Conservation (phyloP, 2,797 vertebrate species). For the Borostomias antarcticus region DNA sequence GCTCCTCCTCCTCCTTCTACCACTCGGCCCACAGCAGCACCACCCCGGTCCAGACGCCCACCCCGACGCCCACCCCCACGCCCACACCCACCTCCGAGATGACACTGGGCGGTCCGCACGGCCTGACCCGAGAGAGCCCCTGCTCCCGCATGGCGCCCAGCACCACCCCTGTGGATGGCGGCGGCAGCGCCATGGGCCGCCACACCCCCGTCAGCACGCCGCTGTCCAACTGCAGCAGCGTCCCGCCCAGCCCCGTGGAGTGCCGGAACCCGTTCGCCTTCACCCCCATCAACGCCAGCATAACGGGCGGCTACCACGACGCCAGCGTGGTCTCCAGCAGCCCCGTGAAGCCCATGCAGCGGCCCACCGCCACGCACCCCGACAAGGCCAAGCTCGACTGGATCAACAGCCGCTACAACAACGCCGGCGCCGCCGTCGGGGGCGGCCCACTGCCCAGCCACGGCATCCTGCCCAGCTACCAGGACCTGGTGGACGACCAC, state of each 20-base stretch:
- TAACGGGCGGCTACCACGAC: conserved; percentile 87
- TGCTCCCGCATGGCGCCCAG: conserved; percentile 91
- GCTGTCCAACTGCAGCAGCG: conserved; percentile 96
- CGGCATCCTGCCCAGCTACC: conserved; percentile 93
- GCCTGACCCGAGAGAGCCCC: conserved; percentile 91
- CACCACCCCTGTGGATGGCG: conserved; percentile 95
- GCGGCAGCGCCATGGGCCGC: conserved; percentile 88
- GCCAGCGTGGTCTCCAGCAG: conserved; percentile 95
- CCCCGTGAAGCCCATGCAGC: conserved; percentile 97
- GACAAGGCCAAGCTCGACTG: conserved; percentile 98
- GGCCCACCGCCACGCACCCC: conserved; percentile 96
- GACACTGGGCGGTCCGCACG: conserved; percentile 85
- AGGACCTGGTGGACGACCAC: conserved; percentile 95
- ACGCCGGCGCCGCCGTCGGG: conserved; percentile 78
- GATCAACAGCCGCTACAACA: conserved; percentile 94
- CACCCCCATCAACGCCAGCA: conserved; percentile 96
- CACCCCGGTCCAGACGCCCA: conserved; percentile 92
- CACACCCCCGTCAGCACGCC: conserved; percentile 96
- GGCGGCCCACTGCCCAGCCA: conserved; percentile 84
- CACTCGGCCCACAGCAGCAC: conserved; percentile 91
- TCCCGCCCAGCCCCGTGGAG: conserved; percentile 96
- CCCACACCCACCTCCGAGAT: conserved; percentile 95
- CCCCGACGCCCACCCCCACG: conserved; percentile 88
- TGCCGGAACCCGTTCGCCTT: conserved; percentile 97
- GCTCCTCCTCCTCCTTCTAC: conserved; percentile 83